These are phyloP conservation scores for Acrossocheilus wenchowensis DNA, from an alignment of 2,797 vertebrate species.

Conservation along the genomic window DNA sequence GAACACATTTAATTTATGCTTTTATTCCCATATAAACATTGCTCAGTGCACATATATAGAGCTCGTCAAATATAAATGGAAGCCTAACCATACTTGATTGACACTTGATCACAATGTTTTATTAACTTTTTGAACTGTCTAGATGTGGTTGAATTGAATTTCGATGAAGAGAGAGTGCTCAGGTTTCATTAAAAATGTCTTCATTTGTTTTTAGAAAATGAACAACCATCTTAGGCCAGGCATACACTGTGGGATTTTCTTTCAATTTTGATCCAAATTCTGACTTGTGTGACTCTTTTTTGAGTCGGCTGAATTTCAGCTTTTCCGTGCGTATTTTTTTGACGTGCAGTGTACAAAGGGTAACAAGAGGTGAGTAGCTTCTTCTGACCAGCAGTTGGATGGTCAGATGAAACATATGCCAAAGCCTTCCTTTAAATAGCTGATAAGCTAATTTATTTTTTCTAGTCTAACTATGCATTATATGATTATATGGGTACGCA, in stretches of 20 bases:
- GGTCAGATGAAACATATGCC: not conserved
- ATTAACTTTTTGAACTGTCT: not conserved
- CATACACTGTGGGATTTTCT: not conserved
- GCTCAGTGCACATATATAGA: not conserved
- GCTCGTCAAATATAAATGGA: not conserved
- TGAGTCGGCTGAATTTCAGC: not conserved
- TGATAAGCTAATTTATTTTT: not conserved
- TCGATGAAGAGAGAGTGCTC: not conserved
- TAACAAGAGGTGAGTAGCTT: not conserved
- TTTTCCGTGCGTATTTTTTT: not conserved
- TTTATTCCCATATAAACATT: not conserved
- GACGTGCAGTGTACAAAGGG: not conserved
- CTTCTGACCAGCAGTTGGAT: too few species aligned
- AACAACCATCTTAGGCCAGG: not conserved
- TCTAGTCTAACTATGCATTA: not conserved
- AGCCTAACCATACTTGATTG: not conserved
- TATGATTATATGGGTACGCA: not conserved
- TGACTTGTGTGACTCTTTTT: not conserved
- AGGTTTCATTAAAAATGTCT: not conserved
- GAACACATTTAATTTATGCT: not conserved
- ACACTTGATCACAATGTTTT: not conserved
- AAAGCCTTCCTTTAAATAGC: not conserved
- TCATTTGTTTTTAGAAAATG: not conserved
- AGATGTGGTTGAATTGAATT: not conserved
- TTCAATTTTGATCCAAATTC: not conserved